These are phyloP conservation scores for Hipparchia semele DNA, from an alignment of 2,888 invertebrate species.

Conservation along the genomic window DNA sequence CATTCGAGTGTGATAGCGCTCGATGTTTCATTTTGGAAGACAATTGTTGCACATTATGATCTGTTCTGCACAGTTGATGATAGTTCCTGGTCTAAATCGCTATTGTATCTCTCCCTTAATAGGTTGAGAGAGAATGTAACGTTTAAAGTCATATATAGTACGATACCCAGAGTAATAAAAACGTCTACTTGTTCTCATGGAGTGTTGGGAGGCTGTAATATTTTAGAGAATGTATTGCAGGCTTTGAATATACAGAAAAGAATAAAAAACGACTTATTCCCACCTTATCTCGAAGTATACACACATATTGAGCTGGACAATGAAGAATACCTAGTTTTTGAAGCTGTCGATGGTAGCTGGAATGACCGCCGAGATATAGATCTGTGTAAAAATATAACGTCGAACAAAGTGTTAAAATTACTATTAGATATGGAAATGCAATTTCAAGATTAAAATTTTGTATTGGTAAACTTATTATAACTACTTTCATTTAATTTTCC, in stretches of 20 bases:
- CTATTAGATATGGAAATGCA: constrained; percentile 10
- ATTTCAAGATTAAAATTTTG: background rate
- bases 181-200: constrained; percentile 38
- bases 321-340: constrained; percentile 50
- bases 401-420: constrained; percentile 50
- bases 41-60: constrained; percentile 58
- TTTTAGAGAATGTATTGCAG: constrained; percentile 43
- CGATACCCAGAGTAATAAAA: constrained; percentile 54
- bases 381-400: constrained; percentile 57
- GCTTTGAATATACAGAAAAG: constrained; percentile 46
- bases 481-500: no score
- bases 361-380: constrained; percentile 56
- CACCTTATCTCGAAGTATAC: constrained; percentile 52
- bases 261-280: constrained; percentile 46
- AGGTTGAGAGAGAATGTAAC: constrained; percentile 48
- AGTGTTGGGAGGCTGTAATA: constrained; percentile 41
- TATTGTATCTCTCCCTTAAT: constrained; percentile 56
- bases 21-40: constrained; percentile 56
- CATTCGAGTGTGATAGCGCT: constrained; percentile 57
- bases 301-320: constrained; percentile 52
- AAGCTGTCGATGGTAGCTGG: constrained; percentile 56
- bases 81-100: constrained; percentile 58
- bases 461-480: no score
- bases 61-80: constrained; percentile 61
- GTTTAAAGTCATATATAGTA: constrained; percentile 55